These are phyloP conservation scores for Allophyes oxyacanthae DNA, from an alignment of 2,888 invertebrate species.

Conservation along the genomic window DNA sequence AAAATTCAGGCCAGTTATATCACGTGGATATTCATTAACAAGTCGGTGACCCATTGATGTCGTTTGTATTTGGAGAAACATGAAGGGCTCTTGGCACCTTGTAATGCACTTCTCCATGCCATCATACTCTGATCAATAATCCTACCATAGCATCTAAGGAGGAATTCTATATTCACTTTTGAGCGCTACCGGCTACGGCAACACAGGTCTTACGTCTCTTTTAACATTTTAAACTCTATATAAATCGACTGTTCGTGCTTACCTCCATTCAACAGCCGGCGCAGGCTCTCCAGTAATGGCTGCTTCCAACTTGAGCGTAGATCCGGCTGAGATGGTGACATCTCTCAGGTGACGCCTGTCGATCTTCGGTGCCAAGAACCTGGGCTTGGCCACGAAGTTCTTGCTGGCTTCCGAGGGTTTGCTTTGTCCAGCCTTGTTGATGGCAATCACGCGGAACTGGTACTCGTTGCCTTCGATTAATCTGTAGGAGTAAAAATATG, in stretches of 20 bases:
- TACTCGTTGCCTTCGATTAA: constrained; percentile 98
- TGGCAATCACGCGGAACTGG: constrained; percentile 98
- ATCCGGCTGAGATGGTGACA: constrained; percentile 96
- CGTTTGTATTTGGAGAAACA: too few relatives aligned
- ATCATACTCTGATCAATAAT: too few relatives aligned
- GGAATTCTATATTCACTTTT: too few relatives aligned
- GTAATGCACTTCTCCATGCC: too few relatives aligned
- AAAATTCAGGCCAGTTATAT: too few relatives aligned
- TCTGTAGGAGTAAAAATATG: constrained; percentile 58
- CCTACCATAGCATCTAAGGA: too few relatives aligned
- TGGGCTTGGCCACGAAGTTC: constrained; percentile 95
- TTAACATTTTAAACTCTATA: too few relatives aligned
- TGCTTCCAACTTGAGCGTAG: constrained; percentile 97
- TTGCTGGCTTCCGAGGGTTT: constrained; percentile 97
- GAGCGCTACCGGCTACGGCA: too few relatives aligned
- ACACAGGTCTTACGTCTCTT: too few relatives aligned
- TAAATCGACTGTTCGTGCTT: constrained; percentile 1
- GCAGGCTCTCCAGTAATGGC: constrained; percentile 98
- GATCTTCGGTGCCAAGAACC: constrained; percentile 98
- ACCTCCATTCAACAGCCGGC: constrained; percentile 97
- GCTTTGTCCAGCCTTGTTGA: constrained; percentile 98
- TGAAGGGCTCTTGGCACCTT: too few relatives aligned
- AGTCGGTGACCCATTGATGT: too few relatives aligned
- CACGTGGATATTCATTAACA: too few relatives aligned
- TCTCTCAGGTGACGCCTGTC: constrained; percentile 97